Base-by-base conservation (phyloP, 2,888 invertebrate genomes). In the Drosophila pseudotakahashii region DNA sequence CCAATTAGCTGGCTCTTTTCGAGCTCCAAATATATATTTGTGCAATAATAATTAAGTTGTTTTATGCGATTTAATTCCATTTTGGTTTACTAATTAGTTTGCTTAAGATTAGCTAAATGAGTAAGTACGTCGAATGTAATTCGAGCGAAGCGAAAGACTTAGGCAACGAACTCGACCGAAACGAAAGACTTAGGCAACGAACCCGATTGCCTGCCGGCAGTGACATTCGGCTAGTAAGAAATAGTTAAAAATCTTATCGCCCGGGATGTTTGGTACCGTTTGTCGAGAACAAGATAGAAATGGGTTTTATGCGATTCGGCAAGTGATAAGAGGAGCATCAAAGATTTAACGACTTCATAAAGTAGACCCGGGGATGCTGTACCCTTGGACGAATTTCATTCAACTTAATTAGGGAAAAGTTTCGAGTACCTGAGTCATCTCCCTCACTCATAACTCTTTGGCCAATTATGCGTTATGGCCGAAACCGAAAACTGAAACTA, bases 381-480 rank as follows among this genome's bases (percentile, higher is more conserved):
- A 11, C 16, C 51, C 9, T 39, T 52, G 62, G 13, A n/a, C 23
- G 34, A 34, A 19, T 60, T 60, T 37, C 51, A 51, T 51, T 61
- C 52, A 41, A 52, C 63, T 52, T 66, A 62, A 62, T 66, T 41
- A 48, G 64, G 34, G 14, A 71, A 53, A 62, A 47, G 34, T 47
- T 41, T 34, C 26, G 23, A 63, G 52, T 52, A 63, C 52, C 54
- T 77, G 78, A 81, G 61, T 79, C 78, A 85, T 62, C 63, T 42
- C 59, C 52, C 75, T 64, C 52, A 48, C 77, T 70, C 77, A 86
- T 76, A 77, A 79, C 81, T 75, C 54, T 63, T 68, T 52, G 72
- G 59, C 77, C 84, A 86, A 78, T 86, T 81, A 77, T 81, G 79
- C 79, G 67, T 75, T 79, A 76, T 86, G 70, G 72, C 66, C 68